Evolutionary conservation across 2,888 invertebrate species (phyloP), one percentile per base, ranked within the genome.

Genomic region (Drosophila mettleri): DNA sequence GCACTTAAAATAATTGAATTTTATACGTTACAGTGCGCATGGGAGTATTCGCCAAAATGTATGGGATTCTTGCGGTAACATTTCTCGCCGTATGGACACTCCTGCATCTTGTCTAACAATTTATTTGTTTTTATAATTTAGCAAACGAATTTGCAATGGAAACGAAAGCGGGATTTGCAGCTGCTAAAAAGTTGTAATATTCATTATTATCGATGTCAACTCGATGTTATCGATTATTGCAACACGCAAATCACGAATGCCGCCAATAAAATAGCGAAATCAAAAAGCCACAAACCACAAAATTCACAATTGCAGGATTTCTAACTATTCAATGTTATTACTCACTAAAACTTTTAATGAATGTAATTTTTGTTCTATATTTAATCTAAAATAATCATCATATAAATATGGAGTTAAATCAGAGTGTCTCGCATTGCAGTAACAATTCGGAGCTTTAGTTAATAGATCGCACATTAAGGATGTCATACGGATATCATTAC

Each of bases 1-100:
- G 6, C 22, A 33, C 1, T 14, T 16, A 1, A 29, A 31, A 29
- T 39, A 0, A 8, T 1, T 1, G n/a, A 14, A 8, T 9, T 39
- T 22, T 39, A 14, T n/a, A 55, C 84, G 2, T 77, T 93, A 97
- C 97, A 94, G 89, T 97, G 96, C 9, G 95, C 94, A 93, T 98
- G 98, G 34, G 94, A 94, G 91, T 94, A 97, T 91, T 97, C 96
- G 67, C 94, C 93, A 69, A 97, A 96, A 92, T 98, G 98, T 62
- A 95, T 94, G 0, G 97, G 96, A 93, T 97, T 98, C 84, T 95
- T 94, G 55, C 98, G 94, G 87, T 96, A 98, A 88, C 98, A 98
- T 77, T 94, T 94, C 29, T 94, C 94, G 8, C 95, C 96, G 91
- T 96, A 97, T 16, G 94, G 95, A 90, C 98, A 98, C 64, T 93